Conservation (phyloP, 2,113 vertebrate genomes). For the Megalops atlanticus region DNA sequence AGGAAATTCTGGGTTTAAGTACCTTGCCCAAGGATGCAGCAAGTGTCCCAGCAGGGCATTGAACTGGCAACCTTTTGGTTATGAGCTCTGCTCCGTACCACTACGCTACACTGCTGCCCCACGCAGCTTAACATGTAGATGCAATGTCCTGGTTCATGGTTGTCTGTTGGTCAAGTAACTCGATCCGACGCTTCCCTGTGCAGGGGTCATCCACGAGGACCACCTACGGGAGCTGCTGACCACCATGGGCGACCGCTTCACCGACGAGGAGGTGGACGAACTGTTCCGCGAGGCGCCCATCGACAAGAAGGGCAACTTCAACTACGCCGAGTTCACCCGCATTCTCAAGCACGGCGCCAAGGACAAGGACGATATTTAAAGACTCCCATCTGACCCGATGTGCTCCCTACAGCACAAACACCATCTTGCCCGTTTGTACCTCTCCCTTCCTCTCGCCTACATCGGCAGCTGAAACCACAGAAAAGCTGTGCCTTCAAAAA, state of each 20-base stretch:
- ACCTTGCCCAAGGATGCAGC: no score
- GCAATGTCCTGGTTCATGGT: background rate
- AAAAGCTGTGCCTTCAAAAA: background rate
- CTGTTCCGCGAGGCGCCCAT: conserved; percentile 97
- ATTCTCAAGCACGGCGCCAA: conserved; percentile 97
- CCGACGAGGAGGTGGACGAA: conserved; percentile 96
- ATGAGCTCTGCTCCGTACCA: no score
- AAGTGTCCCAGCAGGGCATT: no score
- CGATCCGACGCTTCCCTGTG: background rate
- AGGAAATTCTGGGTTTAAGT: no score
- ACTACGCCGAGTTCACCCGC: conserved; percentile 97
- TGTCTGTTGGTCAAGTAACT: background rate
- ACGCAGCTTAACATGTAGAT: no score
- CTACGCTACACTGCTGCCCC: no score
- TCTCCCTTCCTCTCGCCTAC: background rate
- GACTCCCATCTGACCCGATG: conserved; percentile 25
- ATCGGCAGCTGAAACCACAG: background rate
- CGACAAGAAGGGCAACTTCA: conserved; percentile 98
- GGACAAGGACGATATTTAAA: conserved; percentile 76
- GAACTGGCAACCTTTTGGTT: no score
- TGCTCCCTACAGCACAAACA: background rate
- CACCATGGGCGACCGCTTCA: conserved; percentile 98
- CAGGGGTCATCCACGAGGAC: conserved; percentile 94
- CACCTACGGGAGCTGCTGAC: conserved; percentile 95
- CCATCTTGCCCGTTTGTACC: background rate